These are phyloP conservation scores for Lepus townsendii DNA, from an alignment of 2,797 vertebrate genomes.

Conservation along the genomic window DNA sequence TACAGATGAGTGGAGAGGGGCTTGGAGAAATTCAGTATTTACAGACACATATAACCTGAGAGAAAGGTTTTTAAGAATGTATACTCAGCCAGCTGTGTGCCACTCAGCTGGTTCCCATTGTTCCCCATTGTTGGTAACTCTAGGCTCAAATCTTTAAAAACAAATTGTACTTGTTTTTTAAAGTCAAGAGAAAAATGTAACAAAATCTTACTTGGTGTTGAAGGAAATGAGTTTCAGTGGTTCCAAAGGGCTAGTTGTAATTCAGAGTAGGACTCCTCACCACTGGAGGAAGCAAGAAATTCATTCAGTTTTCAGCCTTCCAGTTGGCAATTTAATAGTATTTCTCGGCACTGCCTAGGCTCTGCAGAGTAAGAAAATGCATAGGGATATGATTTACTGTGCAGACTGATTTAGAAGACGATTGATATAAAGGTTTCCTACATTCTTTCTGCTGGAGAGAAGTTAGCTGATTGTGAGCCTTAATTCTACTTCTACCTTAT, in stretches of 20 bases:
- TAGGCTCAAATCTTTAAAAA: not conserved
- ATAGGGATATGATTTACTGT: not conserved
- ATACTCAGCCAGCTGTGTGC: not conserved
- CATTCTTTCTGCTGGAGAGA: not conserved
- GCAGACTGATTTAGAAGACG: not conserved
- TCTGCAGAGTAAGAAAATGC: not conserved
- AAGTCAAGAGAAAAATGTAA: not conserved
- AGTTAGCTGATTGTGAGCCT: not conserved
- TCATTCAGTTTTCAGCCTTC: not conserved
- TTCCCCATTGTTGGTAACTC: not conserved
- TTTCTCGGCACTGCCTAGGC: not conserved
- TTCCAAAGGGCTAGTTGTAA: not conserved
- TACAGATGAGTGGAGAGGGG: not conserved
- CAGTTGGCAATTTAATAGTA: not conserved
- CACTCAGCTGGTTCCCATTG: not conserved
- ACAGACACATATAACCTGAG: not conserved
- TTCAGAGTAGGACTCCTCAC: not conserved
- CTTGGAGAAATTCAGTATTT: slow-evolving; percentile 2
- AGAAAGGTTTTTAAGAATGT: not conserved
- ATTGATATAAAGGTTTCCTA: not conserved
- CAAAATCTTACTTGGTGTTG: not conserved
- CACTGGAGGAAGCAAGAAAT: not conserved
- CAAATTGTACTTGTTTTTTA: not conserved
- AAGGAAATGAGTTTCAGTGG: not conserved
- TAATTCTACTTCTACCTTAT: not conserved